Evolutionary conservation across 2,888 invertebrate genomes (phyloP).

Genomic region (Drosophila greeni): DNA sequence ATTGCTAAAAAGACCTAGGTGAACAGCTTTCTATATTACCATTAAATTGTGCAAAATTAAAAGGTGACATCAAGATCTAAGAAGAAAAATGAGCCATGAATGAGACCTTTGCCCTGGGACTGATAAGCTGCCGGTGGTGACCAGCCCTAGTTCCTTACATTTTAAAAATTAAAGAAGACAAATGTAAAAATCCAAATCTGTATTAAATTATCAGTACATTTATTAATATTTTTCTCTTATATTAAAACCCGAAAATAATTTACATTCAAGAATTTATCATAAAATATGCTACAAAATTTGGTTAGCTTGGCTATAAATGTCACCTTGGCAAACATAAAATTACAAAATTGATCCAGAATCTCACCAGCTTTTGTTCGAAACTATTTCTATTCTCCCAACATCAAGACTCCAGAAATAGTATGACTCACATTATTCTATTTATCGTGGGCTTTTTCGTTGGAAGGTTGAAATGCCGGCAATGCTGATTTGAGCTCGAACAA

Average conservation of each 20-base stretch:
- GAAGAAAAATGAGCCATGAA: slow-evolving; percentile 28
- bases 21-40: background rate
- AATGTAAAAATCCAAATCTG: background rate
- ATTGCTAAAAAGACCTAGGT: background rate
- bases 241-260: background rate
- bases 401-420: slow-evolving; percentile 6
- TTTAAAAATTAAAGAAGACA: background rate
- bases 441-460: slow-evolving; percentile 47
- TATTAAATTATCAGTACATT: background rate
- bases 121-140: slow-evolving; percentile 35
- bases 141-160: background rate
- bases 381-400: background rate
- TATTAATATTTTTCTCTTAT: background rate
- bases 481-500: background rate
- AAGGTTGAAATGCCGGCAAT: slow-evolving; percentile 37
- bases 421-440: slow-evolving; percentile 45
- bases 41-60: background rate
- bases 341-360: too few species aligned
- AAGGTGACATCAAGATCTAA: background rate
- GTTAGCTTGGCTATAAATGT: background rate
- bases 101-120: slow-evolving; percentile 25
- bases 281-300: too few species aligned
- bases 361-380: background rate
- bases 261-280: too few species aligned
- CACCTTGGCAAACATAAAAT: background rate